Evolutionary conservation across 1,140 invertebrate species (phyloP).

Genomic region (Eumaeus atala): DNA sequence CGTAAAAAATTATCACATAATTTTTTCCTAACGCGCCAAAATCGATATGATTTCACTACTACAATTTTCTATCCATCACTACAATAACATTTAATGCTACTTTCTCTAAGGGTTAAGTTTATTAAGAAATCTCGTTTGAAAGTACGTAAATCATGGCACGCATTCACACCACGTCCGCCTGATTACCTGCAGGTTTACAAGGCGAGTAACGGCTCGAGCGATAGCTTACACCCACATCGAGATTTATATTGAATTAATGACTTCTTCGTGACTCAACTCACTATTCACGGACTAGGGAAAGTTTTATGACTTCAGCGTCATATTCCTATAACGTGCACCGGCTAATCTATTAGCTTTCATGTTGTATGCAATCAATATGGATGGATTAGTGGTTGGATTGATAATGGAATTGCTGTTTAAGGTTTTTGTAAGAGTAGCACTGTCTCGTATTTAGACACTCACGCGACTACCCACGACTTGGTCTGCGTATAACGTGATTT

Average conservation of each 20-base stretch:
- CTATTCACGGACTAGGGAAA: conserved; percentile 55
- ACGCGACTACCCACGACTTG: no score
- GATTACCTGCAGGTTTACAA: conserved; percentile 50
- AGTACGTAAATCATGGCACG: not conserved
- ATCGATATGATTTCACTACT: no score
- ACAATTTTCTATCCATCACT: no score
- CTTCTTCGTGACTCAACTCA: conserved; percentile 59
- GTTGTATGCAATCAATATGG: conserved; percentile 11
- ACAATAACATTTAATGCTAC: no score
- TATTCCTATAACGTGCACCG: conserved; percentile 36
- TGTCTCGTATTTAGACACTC: no score
- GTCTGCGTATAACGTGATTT: no score
- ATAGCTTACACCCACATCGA: conserved; percentile 30
- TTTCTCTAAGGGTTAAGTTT: not conserved
- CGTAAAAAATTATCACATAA: no score
- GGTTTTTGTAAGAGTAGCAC: no score
- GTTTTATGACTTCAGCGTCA: conserved; percentile 44
- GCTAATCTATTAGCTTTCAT: conserved; percentile 44
- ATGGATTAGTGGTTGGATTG: no score
- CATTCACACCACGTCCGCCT: conserved; percentile 38
- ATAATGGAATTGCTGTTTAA: no score
- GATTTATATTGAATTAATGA: conserved; percentile 58
- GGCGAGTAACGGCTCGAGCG: conserved; percentile 21
- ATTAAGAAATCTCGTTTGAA: no score
- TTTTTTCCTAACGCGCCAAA: no score